Evolutionary conservation across 2,888 invertebrate genomes (phyloP).

Genomic region (Troides oblongomaculatus): DNA sequence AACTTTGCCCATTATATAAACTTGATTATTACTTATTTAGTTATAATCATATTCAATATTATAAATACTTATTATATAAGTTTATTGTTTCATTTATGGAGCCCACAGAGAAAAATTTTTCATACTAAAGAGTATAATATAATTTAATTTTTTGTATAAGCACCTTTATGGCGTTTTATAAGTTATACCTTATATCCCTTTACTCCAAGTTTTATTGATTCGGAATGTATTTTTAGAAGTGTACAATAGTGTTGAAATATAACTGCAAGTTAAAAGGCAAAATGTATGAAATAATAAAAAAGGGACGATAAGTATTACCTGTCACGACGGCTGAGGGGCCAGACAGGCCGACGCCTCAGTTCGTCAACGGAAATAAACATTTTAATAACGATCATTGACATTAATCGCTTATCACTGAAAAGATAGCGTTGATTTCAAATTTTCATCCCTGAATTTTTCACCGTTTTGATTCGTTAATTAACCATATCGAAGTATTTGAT

Average conservation of each 20-base stretch:
- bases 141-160: no score
- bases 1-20: no score
- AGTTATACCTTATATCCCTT: no score
- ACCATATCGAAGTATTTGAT: neutral
- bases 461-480: neutral
- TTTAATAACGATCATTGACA: neutral
- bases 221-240: neutral
- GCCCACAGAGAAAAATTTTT: no score
- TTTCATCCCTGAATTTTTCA: neutral
- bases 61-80: no score
- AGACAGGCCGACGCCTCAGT: constrained; percentile 7
- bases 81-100: no score
- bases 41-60: no score
- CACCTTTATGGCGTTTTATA: no score
- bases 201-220: no score
- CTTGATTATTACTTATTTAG: no score
- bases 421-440: neutral
- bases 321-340: constrained; percentile 1
- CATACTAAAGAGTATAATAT: no score
- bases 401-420: neutral
- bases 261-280: neutral
- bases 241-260: neutral
- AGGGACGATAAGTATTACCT: neutral
- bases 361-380: neutral
- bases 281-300: neutral